These are phyloP conservation scores for Ommatoiulus sabulosus DNA, from an alignment of 2,888 invertebrate species.

Conservation along the genomic window DNA sequence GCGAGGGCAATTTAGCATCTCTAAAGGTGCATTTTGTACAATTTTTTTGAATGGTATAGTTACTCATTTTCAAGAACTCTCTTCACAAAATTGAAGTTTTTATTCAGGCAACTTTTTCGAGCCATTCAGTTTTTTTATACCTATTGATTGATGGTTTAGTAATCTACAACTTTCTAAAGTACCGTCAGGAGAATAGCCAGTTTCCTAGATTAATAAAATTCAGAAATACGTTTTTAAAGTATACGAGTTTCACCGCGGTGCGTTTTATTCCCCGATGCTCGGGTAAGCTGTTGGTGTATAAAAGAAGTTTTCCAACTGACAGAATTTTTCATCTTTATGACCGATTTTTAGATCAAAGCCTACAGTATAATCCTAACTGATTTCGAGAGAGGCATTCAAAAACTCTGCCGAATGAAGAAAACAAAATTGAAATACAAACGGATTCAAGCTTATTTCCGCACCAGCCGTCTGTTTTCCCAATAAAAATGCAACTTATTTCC, in stretches of 20 bases:
- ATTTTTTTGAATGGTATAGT: too few species aligned
- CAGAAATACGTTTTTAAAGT: neutral
- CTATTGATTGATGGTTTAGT: neutral
- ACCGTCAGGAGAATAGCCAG: neutral
- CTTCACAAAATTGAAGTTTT: neutral
- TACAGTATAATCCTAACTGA: neutral
- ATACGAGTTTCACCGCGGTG: neutral
- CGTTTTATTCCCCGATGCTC: neutral
- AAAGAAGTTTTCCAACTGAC: neutral
- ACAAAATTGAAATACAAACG: neutral
- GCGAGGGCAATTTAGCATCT: too few species aligned
- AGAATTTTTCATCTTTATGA: neutral
- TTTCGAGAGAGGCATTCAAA: neutral
- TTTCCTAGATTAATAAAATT: constrained; percentile 30
- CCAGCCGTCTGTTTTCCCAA: neutral
- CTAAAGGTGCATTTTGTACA: too few species aligned
- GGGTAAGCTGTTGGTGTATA: neutral
- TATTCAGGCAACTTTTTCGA: neutral
- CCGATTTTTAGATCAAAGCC: neutral
- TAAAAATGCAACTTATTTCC: neutral
- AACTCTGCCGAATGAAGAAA: neutral
- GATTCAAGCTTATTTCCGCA: neutral
- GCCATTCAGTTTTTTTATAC: neutral
- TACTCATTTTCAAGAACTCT: too few species aligned
- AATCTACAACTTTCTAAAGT: neutral